Percentiles rank a stretch among this genome's conserved stretches.
These are phyloP conservation scores for Tapirus terrestris DNA, from an alignment of 2,113 vertebrate genomes.

Conservation along the genomic window DNA sequence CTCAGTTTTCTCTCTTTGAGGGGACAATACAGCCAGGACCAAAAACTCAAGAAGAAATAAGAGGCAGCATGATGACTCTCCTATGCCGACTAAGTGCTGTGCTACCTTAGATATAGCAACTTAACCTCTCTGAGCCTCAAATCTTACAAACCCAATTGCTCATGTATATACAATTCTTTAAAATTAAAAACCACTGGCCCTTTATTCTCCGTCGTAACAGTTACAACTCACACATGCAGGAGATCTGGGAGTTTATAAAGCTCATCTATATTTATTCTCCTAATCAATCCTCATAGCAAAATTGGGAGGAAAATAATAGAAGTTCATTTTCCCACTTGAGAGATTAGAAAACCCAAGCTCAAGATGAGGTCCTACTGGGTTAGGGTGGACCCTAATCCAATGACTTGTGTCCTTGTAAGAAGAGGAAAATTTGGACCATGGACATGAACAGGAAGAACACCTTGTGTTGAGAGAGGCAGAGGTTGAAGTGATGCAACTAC, in stretches of 20 bases:
- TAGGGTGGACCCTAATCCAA: neutral
- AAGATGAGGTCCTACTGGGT: neutral
- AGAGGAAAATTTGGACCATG: neutral
- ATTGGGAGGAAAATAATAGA: neutral
- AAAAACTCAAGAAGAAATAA: neutral
- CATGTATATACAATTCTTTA: too few species aligned
- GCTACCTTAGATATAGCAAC: neutral
- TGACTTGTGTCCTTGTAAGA: neutral
- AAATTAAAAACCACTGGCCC: neutral
- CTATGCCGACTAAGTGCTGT: neutral
- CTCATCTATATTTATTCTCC: neutral
- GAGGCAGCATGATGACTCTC: neutral
- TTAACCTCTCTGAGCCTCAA: neutral
- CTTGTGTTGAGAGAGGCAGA: neutral
- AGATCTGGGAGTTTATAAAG: neutral
- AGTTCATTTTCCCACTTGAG: neutral
- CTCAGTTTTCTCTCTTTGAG: neutral
- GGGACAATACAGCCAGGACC: neutral
- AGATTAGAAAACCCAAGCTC: neutral
- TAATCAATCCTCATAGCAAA: neutral
- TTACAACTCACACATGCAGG: neutral
- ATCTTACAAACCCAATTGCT: neutral
- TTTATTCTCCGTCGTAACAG: neutral
- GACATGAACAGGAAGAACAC: neutral
- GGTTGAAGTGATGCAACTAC: neutral